Conservation (phyloP, 2,888 invertebrate genomes). For the Sepioteuthis lessoniana region DNA sequence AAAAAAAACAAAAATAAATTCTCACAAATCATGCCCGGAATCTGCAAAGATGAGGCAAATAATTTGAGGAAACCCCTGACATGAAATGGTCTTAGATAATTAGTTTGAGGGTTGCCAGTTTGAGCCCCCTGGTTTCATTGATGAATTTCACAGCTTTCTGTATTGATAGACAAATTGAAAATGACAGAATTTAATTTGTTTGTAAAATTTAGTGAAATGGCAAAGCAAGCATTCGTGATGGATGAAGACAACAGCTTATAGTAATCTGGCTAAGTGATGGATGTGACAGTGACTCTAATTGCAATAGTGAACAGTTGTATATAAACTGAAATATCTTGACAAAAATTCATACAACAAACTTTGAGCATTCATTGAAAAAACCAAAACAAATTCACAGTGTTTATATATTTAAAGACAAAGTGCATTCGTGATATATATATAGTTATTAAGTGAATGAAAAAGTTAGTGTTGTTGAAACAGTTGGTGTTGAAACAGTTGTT, state of each 20-base stretch:
- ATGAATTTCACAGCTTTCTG: no score
- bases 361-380: neutral
- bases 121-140: no score
- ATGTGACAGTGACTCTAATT: neutral
- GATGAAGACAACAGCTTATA: neutral
- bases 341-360: neutral
- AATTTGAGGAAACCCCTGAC: no score
- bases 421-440: neutral
- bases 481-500: conserved; percentile 23
- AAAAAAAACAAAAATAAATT: no score
- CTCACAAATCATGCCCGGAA: no score
- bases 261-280: neutral
- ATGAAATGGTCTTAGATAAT: no score
- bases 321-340: neutral
- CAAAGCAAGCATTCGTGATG: neutral
- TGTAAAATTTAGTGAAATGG: neutral
- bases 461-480: neutral
- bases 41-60: no score
- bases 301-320: neutral
- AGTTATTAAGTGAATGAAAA: neutral
- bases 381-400: neutral
- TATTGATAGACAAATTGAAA: neutral
- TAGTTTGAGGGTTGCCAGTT: no score
- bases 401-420: neutral
- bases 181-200: neutral